Conservation (phyloP, 2,113 vertebrate genomes). For the Catharus fuscescens region DNA sequence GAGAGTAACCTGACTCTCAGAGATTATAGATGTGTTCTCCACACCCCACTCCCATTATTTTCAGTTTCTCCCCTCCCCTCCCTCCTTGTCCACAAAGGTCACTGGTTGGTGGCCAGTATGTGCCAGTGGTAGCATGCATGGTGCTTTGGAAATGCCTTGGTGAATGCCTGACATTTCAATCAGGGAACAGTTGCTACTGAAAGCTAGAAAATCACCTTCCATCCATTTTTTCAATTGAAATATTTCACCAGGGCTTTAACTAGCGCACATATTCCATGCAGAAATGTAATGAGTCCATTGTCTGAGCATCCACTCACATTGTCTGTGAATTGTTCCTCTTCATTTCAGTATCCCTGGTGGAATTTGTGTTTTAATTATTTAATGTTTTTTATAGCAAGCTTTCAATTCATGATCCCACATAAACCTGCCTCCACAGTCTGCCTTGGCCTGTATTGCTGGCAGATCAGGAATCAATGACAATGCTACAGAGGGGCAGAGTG, state of each 20-base stretch:
- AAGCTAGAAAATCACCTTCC: background rate
- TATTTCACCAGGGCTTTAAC: slow-evolving; percentile 18
- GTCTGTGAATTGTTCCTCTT: background rate
- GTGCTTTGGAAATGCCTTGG: background rate
- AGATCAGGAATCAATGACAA: background rate
- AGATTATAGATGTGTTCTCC: background rate
- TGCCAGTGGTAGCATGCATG: background rate
- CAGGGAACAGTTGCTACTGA: background rate
- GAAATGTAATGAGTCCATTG: slow-evolving; percentile 33
- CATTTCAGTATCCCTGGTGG: slow-evolving; percentile 30
- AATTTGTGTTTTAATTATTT: slow-evolving; percentile 31
- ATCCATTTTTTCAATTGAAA: background rate
- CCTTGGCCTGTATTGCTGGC: background rate
- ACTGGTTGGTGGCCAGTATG: background rate
- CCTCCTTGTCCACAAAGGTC: background rate
- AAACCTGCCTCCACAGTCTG: background rate
- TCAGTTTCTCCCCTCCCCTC: background rate
- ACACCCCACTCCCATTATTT: background rate
- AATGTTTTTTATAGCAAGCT: background rate
- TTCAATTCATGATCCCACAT: background rate
- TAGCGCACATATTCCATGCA: background rate
- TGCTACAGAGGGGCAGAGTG: background rate
- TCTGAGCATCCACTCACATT: background rate
- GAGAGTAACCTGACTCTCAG: background rate
- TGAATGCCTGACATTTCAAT: background rate